phyloP scores from a whole-genome alignment of 2,797 vertebrate genomes.

The Melanotaenia boesemani region DNA sequence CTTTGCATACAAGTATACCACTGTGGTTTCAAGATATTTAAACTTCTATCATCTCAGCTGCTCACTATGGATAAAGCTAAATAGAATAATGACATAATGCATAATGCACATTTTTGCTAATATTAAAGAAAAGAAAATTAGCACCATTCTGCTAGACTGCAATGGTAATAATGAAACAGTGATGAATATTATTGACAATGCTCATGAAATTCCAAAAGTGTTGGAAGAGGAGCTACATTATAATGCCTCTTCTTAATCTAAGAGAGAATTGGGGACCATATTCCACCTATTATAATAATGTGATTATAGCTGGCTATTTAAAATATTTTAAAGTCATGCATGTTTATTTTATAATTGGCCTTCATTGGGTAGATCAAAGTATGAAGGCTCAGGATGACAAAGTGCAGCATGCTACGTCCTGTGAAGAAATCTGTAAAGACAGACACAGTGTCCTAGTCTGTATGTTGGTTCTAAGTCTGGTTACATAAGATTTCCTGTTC shows the following conservation, averaged over 20 bases:
- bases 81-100: constrained; percentile 58
- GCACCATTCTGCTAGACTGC: constrained; percentile 25
- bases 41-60: constrained; percentile 13
- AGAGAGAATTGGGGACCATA: constrained; percentile 20
- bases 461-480: constrained; percentile 10
- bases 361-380: not conserved
- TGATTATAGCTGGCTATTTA: constrained; percentile 9
- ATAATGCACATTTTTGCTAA: constrained; percentile 62
- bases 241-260: constrained; percentile 35
- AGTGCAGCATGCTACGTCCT: not conserved
- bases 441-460: not conserved
- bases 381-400: constrained; percentile 15
- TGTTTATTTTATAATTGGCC: constrained; percentile 7
- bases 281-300: constrained; percentile 21
- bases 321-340: constrained; percentile 20
- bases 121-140: constrained; percentile 46
- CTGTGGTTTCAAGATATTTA: constrained; percentile 19
- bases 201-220: constrained; percentile 61
- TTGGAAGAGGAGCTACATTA: constrained; percentile 39
- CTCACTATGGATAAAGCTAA: constrained; percentile 31
- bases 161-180: constrained; percentile 17
- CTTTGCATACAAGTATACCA: constrained; percentile 2
- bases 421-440: constrained; percentile 1
- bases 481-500: constrained; percentile 1
- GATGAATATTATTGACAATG: constrained; percentile 45